Evolutionary conservation across 2,888 invertebrate genomes (phyloP).

Genomic region (Elgonia sp.): DNA sequence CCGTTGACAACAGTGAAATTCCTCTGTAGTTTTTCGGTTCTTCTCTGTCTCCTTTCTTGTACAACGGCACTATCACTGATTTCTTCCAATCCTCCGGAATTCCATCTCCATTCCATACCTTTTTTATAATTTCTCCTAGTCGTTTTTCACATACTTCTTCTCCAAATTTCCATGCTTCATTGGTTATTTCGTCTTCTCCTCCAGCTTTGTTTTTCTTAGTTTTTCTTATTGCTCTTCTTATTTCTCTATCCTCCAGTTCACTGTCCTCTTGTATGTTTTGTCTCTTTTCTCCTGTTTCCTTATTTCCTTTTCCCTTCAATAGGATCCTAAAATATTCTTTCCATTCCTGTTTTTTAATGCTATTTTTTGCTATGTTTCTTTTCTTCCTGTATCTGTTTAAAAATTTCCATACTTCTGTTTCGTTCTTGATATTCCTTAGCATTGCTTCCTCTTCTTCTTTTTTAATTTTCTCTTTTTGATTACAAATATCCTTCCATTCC

Average conservation of each 20-base stretch:
- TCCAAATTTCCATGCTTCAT: not conserved
- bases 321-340: no score
- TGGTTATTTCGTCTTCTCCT: not conserved
- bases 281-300: no score
- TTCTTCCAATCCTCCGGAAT: not conserved
- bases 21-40: not conserved
- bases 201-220: not conserved
- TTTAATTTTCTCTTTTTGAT: no score
- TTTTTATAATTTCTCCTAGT: not conserved
- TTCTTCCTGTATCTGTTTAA: no score
- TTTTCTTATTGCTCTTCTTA: not conserved
- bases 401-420: no score
- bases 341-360: no score
- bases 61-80: not conserved
- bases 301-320: no score
- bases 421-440: no score
- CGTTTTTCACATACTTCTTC: not conserved
- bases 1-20: not conserved
- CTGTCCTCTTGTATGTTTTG: not conserved
- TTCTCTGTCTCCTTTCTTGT: conserved; percentile 23
- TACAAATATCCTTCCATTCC: no score
- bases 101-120: conserved; percentile 1
- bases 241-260: not conserved
- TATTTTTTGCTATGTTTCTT: no score
- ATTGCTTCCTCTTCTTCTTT: no score